Conservation (phyloP, 2,113 vertebrate genomes). For the Benitochromis conjunctus region DNA sequence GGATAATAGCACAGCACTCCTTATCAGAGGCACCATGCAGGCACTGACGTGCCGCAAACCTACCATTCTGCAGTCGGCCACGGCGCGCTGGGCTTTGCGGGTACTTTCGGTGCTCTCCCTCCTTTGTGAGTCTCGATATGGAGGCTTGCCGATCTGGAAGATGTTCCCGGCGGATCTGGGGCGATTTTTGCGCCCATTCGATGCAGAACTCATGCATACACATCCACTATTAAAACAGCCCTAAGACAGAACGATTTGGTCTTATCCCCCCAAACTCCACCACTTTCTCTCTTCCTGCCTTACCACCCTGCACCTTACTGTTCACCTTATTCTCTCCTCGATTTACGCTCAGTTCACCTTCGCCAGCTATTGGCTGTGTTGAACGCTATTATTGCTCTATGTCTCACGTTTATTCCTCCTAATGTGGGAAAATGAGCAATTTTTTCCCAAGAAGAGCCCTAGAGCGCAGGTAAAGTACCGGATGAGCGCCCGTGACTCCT, state of each 20-base stretch:
- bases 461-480: conserved; percentile 65
- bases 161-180: conserved; percentile 86
- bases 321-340: conserved; percentile 36
- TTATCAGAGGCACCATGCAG: conserved; percentile 46
- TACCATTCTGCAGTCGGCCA: conserved; percentile 98
- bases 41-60: conserved; percentile 67
- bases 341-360: conserved; percentile 25
- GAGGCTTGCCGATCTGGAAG: conserved; percentile 87
- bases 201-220: conserved; percentile 97
- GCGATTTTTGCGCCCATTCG: conserved; percentile 97
- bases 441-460: conserved; percentile 70
- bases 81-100: conserved; percentile 81
- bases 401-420: conserved; percentile 4
- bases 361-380: conserved; percentile 11
- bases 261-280: conserved; percentile 24
- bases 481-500: conserved; percentile 66
- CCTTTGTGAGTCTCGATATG: conserved; percentile 80
- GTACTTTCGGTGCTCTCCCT: conserved; percentile 85
- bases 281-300: conserved; percentile 32
- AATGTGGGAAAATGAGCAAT: conserved; percentile 38
- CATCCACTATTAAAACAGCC: conserved; percentile 80
- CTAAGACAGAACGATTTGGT: conserved; percentile 53
- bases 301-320: conserved; percentile 18
- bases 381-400: not conserved
- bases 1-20: conserved; percentile 16